phyloP scores from a whole-genome alignment of 2,888 invertebrate species.

The Diarsia dahlii region DNA sequence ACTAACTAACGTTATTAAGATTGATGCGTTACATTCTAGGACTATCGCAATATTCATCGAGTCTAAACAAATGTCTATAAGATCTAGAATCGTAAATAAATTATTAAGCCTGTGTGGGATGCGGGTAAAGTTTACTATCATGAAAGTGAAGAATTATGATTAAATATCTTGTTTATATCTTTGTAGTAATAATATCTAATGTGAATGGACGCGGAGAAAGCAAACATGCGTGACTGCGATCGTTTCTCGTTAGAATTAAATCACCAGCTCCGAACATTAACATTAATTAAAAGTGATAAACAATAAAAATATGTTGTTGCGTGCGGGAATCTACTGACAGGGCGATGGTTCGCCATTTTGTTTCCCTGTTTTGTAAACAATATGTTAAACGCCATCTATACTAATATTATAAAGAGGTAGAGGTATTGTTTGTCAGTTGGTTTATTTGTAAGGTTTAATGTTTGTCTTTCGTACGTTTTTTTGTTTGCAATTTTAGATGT shows the following conservation, averaged over 20 bases:
- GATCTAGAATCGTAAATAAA: slow-evolving; percentile 11
- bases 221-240: slow-evolving; percentile 71
- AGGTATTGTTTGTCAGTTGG: background rate
- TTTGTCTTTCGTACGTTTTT: background rate
- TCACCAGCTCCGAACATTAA: slow-evolving; percentile 68
- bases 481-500: background rate
- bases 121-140: background rate
- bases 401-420: background rate
- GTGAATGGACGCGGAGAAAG: slow-evolving; percentile 62
- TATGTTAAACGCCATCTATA: slow-evolving; percentile 30
- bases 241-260: slow-evolving; percentile 69
- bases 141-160: background rate
- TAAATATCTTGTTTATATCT: background rate
- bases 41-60: slow-evolving; percentile 7
- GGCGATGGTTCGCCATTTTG: slow-evolving; percentile 41
- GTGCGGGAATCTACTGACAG: slow-evolving; percentile 58
- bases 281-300: slow-evolving; percentile 73
- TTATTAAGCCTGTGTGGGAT: slow-evolving; percentile 10
- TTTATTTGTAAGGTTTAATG: too few relatives aligned
- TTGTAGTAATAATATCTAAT: slow-evolving; percentile 4
- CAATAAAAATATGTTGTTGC: slow-evolving; percentile 58
- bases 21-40: background rate
- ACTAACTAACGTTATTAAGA: slow-evolving; percentile 7
- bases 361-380: slow-evolving; percentile 37
- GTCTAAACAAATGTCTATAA: background rate